Evolutionary conservation across 2,888 invertebrate species (phyloP), one percentile per base, ranked within the genome.

Genomic region (Drymonia ruficornis): DNA sequence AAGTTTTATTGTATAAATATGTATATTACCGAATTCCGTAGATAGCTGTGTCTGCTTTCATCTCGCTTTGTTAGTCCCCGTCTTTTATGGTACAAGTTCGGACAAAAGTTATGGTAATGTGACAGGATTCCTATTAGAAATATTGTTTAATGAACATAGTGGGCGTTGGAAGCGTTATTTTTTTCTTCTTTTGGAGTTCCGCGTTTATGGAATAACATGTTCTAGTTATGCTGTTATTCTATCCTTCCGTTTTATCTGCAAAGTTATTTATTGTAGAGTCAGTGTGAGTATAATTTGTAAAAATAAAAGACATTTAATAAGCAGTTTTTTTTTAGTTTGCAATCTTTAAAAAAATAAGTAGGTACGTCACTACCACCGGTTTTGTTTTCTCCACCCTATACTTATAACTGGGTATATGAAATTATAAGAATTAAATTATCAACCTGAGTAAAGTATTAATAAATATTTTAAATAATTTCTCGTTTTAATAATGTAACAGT

Each of bases 1-100:
- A 79, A 65, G 63, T 73, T 81, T 83, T 81, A 80, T 81, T 76
- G 71, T 70, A 78, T 76, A 75, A 75, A 76, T 78, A 79, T 81
- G 76, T 78, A 80, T 83, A 70, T 79, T 80, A 76, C 78, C 72
- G 68, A 81, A 85, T 86, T 83, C 87, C 81, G 67, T 64, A 63
- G 61, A 63, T 63, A 70, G 56, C 55, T 61, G 57, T 55, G 59
- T 67, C 61, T 59, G 68, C 74, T 74, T 73, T 74, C 74, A 51
- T 70, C 71, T 36, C 31, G 59, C 61, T 64, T 73, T 66, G 64
- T 70, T 62, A 59, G 53, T 45, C 43, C 42, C 45, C 43, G 56
- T 52, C 19, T 60, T 70, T 68, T 68, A 70, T 70, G 56, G 55
- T 50, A 69, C 71, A 56, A 65, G 63, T 71, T 72, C 66, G 50